Base-by-base conservation (phyloP, 2,888 invertebrate genomes). In the Melanostoma scalare region DNA sequence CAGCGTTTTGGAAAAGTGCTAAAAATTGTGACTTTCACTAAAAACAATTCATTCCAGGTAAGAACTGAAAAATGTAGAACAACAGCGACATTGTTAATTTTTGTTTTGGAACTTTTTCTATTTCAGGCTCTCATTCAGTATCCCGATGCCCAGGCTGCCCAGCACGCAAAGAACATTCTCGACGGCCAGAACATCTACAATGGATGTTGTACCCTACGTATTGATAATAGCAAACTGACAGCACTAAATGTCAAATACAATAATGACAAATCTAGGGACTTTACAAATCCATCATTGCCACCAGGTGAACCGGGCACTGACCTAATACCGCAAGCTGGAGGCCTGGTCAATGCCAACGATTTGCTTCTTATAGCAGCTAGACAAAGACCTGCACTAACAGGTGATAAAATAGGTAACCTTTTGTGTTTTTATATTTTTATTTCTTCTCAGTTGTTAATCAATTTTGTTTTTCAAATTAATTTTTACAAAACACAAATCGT, bases 141-240 rank as follows among this genome's bases (percentile, higher is more conserved):
- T 92, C 96, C 98, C 88, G 99, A 99, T 93, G 96, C 98, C 86
- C 95, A 97, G 90, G 96, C 98, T 87, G 99, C 99, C 87, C 98
- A 98, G 92, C 95, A 97, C 89, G 99, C 99, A 89, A 99, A 99
- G 94, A 94, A 95, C 93, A 96, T 97, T 79, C 93, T 99, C 89
- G 99, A 99, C 91, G 99, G 99, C 53, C 99, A 99, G 92, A 99
- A 99, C 92, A 98, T 99, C 90, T 99, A 99, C 94, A 99, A 98
- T 92, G 98, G 98, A 80, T 99, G 99, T 93, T 99, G 99, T 94
- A 99, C 99, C 73, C 94, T 99, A 89, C 96, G 99, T 92, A 99
- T 99, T 92, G 99, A 99, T 93, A 99, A 98, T 93, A 98, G 98
- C 88, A 99, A 99, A 93, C 95, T 99, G 94, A 96, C 97, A 88